Percentiles rank a stretch among this genome's conserved stretches.
These are phyloP conservation scores for Melopsittacus undulatus DNA, from an alignment of 2,797 vertebrate species.

Conservation along the genomic window DNA sequence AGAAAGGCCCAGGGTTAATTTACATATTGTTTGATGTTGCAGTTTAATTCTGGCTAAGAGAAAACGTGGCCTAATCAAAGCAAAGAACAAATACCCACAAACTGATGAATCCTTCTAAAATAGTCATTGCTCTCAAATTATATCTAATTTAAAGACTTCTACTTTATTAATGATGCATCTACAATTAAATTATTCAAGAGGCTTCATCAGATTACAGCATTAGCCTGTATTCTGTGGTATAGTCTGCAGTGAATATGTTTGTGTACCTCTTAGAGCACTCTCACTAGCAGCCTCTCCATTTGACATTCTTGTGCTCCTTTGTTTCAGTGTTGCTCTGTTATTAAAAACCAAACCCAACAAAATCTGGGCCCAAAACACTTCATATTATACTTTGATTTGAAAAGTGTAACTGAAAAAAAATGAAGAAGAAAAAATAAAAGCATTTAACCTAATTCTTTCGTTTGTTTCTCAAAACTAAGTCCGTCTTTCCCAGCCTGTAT, in stretches of 20 bases:
- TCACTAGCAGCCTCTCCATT: neutral
- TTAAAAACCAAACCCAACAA: neutral
- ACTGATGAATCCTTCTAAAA: conserved; percentile 2
- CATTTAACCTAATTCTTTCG: neutral
- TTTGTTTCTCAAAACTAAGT: neutral
- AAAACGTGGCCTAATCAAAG: conserved; percentile 74
- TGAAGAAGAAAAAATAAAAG: neutral
- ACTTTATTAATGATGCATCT: conserved; percentile 54
- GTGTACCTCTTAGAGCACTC: conserved; percentile 25
- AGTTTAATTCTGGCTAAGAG: conserved; percentile 75
- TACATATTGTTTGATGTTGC: conserved; percentile 78
- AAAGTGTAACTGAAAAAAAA: neutral
- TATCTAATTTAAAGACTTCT: conserved; percentile 37
- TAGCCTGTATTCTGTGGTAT: conserved; percentile 47
- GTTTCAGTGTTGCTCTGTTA: neutral
- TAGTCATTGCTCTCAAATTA: conserved; percentile 32
- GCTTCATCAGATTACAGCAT: conserved; percentile 57
- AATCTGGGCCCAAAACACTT: neutral
- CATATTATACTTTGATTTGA: neutral
- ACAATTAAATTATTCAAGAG: conserved; percentile 69
- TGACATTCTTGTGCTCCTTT: neutral
- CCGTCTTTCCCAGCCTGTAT: neutral
- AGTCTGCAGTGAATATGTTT: conserved; percentile 47
- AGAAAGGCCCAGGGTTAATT: conserved; percentile 78
- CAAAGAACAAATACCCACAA: conserved; percentile 57